phyloP scores from a whole-genome alignment of 2,797 vertebrate species.

The Xiphophorus birchmanni region DNA sequence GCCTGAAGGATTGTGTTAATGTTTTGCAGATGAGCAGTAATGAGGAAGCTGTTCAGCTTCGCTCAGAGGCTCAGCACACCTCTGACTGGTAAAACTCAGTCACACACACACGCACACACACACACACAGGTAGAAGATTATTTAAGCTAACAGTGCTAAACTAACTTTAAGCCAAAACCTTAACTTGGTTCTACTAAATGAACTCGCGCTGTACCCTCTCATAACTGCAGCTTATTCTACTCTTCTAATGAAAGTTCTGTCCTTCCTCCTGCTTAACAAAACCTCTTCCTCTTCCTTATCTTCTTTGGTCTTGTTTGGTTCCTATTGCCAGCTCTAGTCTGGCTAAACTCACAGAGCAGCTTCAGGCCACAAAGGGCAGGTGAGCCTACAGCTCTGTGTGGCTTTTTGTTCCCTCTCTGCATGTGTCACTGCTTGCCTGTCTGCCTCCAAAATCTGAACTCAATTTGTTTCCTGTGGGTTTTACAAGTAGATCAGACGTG shows the following conservation, averaged over 20 bases:
- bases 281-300: constrained; percentile 19
- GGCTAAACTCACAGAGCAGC: constrained; percentile 86
- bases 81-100: constrained; percentile 76
- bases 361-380: constrained; percentile 85
- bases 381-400: constrained; percentile 74
- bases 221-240: background rate
- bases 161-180: constrained; percentile 5
- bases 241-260: constrained; percentile 12
- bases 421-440: background rate
- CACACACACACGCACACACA: background rate
- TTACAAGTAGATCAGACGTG: background rate
- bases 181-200: constrained; percentile 2
- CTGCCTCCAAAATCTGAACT: constrained; percentile 1
- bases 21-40: constrained; percentile 59
- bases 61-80: constrained; percentile 73
- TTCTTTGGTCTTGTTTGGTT: constrained; percentile 21
- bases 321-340: constrained; percentile 77
- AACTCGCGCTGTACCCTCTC: background rate
- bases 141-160: constrained; percentile 26
- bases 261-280: constrained; percentile 19
- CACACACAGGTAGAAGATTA: background rate
- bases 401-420: constrained; percentile 37
- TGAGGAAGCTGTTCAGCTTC: constrained; percentile 73
- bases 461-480: background rate
- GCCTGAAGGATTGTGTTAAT: constrained; percentile 16